Percentiles rank a stretch among this genome's conserved stretches.
Evolutionary conservation across 2,113 vertebrate genomes (phyloP).

Genomic region (Lasiurus cinereus): DNA sequence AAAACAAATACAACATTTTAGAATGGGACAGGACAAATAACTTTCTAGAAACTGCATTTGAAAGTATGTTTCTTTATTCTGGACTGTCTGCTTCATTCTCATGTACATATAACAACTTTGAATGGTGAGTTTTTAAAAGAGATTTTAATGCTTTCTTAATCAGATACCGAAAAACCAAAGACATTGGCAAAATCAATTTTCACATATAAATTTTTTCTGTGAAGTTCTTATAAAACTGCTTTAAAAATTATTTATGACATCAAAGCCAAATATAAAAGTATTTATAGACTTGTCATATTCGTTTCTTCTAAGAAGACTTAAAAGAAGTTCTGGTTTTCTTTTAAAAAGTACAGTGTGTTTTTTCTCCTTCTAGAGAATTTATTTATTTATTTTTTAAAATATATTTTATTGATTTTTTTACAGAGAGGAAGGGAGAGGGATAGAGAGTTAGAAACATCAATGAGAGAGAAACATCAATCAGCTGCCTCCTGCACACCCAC

Average conservation of each 20-base stretch:
- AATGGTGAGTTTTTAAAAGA: not conserved
- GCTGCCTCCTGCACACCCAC: too few species aligned
- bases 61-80: not conserved
- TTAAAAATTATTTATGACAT: constrained; percentile 21
- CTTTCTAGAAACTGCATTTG: constrained; percentile 32
- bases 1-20: not conserved
- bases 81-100: not conserved
- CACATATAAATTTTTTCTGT: not conserved
- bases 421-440: too few species aligned
- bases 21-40: not conserved
- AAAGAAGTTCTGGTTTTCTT: not conserved
- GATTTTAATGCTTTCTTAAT: not conserved
- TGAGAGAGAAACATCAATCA: too few species aligned
- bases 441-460: too few species aligned
- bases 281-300: not conserved
- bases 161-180: not conserved
- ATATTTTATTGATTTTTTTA: too few species aligned
- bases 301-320: not conserved
- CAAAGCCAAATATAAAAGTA: not conserved
- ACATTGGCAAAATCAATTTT: not conserved
- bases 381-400: not conserved
- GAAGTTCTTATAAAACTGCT: constrained; percentile 16
- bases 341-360: not conserved
- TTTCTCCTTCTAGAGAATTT: not conserved
- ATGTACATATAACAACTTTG: not conserved